Conservation (phyloP, 2,113 vertebrate genomes). For the Urocynchramus pylzowi region DNA sequence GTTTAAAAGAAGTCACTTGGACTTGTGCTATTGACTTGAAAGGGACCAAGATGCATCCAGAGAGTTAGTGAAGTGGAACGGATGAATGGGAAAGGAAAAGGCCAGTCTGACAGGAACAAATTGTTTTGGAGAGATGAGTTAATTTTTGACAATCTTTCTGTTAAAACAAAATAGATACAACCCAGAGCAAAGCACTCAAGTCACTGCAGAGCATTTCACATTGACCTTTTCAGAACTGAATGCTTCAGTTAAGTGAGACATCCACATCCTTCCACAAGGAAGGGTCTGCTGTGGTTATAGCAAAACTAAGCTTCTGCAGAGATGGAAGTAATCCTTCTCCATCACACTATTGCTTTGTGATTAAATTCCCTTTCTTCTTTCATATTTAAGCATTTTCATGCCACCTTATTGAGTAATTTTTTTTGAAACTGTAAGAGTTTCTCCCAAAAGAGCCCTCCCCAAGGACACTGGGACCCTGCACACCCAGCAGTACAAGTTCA, state of each 20-base stretch:
- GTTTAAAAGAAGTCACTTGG: neutral
- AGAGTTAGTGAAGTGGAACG: conserved; percentile 19
- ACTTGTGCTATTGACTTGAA: neutral
- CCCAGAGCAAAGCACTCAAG: conserved; percentile 30
- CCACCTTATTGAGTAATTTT: neutral
- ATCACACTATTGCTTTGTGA: neutral
- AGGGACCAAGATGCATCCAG: neutral
- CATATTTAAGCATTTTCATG: neutral
- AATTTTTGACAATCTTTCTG: conserved; percentile 61
- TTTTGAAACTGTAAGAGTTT: neutral
- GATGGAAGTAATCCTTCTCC: neutral
- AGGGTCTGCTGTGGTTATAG: neutral
- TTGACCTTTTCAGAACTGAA: conserved; percentile 57
- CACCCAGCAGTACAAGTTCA: neutral
- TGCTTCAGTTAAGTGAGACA: conserved; percentile 4
- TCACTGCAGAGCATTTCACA: neutral
- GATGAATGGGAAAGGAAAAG: conserved; percentile 52
- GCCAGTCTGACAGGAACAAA: conserved; percentile 54
- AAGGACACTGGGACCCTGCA: neutral
- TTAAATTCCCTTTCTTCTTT: neutral
- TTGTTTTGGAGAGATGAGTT: conserved; percentile 56
- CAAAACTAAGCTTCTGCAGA: neutral
- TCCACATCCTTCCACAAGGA: neutral
- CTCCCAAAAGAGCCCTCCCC: neutral
- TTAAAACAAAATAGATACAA: conserved; percentile 58